Percentiles rank a stretch among this genome's conserved stretches.
Conservation (phyloP, 2,888 invertebrate species). For the Cryptophagus acutangulus region DNA sequence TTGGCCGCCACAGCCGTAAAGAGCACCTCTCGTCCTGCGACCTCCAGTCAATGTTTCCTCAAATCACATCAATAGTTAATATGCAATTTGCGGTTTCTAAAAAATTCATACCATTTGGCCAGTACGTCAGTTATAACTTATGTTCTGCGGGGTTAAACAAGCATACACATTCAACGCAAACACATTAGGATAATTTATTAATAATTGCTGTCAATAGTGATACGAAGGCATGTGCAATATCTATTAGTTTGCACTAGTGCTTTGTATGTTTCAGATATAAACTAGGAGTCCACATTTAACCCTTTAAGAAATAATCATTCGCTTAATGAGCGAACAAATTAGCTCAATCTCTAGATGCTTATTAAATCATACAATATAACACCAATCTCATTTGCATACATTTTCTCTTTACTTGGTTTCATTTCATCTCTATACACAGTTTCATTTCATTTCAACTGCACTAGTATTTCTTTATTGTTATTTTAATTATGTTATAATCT, state of each 20-base stretch:
- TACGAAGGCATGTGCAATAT: too few relatives aligned
- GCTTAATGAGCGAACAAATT: not conserved
- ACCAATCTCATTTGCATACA: not conserved
- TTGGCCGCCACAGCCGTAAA: slow-evolving; percentile 21
- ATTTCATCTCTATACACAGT: too few relatives aligned
- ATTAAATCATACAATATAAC: not conserved
- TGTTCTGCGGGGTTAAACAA: too few relatives aligned
- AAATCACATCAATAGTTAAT: slow-evolving; percentile 43
- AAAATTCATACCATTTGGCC: slow-evolving; percentile 38
- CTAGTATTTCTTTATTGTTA: too few relatives aligned
- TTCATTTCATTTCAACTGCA: too few relatives aligned
- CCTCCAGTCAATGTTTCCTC: slow-evolving; percentile 29
- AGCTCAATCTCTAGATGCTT: not conserved
- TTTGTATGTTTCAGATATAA: too few relatives aligned
- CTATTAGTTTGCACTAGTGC: too few relatives aligned
- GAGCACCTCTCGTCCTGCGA: slow-evolving; percentile 13
- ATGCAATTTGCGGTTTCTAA: slow-evolving; percentile 41
- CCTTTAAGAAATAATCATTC: not conserved
- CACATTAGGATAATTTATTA: not conserved
- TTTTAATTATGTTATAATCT: too few relatives aligned
- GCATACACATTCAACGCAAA: not conserved
- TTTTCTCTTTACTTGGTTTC: too few relatives aligned
- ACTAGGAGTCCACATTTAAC: slow-evolving; percentile 1
- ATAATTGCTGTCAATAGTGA: too few relatives aligned
- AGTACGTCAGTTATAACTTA: slow-evolving; percentile 29